A percentile compares a stretch with the other conserved stretches of the same genome.
These are phyloP conservation scores for Drosophila truncata DNA, from an alignment of 1,140 invertebrate species.

Conservation along the genomic window DNA sequence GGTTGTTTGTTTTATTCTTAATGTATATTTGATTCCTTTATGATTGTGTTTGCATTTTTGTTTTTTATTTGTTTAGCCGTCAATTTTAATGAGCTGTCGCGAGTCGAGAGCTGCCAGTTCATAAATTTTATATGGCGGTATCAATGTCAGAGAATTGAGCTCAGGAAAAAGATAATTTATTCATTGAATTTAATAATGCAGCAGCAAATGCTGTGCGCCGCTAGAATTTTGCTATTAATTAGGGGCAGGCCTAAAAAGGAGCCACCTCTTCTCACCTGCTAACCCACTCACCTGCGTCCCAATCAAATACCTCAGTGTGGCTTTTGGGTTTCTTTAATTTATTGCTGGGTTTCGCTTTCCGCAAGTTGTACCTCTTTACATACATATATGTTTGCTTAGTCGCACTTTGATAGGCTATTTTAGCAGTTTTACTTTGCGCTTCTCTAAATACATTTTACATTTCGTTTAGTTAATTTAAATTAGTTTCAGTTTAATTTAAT, in stretches of 20 bases:
- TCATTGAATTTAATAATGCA: constrained; percentile 48
- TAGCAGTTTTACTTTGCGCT: constrained; percentile 50
- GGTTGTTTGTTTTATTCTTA: constrained; percentile 52
- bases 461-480: constrained; percentile 60
- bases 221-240: constrained; percentile 26
- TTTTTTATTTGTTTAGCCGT: constrained; percentile 50
- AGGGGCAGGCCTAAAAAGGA: not conserved
- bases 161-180: constrained; percentile 60
- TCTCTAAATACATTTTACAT: constrained; percentile 62
- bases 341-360: constrained; percentile 45
- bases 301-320: constrained; percentile 3
- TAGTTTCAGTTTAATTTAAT: constrained; percentile 60
- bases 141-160: constrained; percentile 38
- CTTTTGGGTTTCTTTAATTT: constrained; percentile 41
- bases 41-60: constrained; percentile 55
- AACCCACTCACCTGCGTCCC: not conserved
- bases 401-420: constrained; percentile 60
- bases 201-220: constrained; percentile 20
- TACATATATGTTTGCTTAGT: constrained; percentile 51
- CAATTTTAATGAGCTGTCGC: constrained; percentile 62
- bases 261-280: not conserved
- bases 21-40: constrained; percentile 75
- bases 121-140: constrained; percentile 62
- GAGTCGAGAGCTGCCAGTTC: constrained; percentile 33
- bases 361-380: constrained; percentile 47